Evolutionary conservation across 1,140 invertebrate species (phyloP).

Genomic region (Gerris buenoi): DNA sequence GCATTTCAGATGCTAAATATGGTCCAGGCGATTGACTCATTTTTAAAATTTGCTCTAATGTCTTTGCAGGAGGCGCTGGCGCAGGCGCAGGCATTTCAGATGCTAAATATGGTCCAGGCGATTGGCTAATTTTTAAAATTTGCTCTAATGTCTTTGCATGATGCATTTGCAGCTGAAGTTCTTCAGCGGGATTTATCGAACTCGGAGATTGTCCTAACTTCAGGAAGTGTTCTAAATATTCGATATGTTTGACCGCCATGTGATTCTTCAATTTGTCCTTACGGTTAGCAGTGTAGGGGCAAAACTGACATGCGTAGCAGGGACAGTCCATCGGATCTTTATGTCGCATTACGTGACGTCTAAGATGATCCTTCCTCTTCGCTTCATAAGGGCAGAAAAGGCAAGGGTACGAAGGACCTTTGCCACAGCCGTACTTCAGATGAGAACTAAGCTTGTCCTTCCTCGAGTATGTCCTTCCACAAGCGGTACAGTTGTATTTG

Average conservation of each 20-base stretch:
- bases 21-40: too few species aligned
- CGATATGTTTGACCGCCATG: slow-evolving; percentile 7
- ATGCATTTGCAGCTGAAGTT: too few species aligned
- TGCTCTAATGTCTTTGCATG: too few species aligned
- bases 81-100: too few species aligned
- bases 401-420: slow-evolving; percentile 32
- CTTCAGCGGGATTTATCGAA: not conserved
- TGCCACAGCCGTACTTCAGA: slow-evolving; percentile 34
- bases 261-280: slow-evolving; percentile 8
- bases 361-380: slow-evolving; percentile 30
- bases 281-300: not conserved
- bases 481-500: slow-evolving; percentile 33
- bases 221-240: not conserved
- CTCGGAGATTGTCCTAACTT: not conserved
- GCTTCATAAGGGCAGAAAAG: slow-evolving; percentile 36
- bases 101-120: too few species aligned
- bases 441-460: slow-evolving; percentile 23
- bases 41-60: too few species aligned
- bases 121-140: too few species aligned
- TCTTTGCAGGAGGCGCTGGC: too few species aligned
- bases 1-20: too few species aligned
- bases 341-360: slow-evolving; percentile 22
- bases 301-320: not conserved
- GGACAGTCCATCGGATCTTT: not conserved
- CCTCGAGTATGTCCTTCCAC: slow-evolving; percentile 20